Base-by-base conservation (phyloP, 2,113 vertebrate species). In the Neolamprologus variostigma region DNA sequence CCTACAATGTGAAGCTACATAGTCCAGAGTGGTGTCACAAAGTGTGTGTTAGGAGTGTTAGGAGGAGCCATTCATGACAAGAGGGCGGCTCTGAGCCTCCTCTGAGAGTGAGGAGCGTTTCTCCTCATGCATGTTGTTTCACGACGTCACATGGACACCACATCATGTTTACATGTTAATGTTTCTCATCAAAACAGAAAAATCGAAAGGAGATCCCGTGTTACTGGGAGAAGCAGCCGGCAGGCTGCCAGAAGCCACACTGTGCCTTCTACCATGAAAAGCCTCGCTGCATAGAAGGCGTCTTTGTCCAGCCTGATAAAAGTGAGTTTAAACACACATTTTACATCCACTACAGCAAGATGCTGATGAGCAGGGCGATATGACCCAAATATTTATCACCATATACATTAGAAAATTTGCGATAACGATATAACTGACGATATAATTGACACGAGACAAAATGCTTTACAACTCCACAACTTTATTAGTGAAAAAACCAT, bases 141-240 rank as follows among this genome's bases (percentile, higher is more conserved):
- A 76, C 66, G 4, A 14, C 13, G 13, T 45, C 42, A 45, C 13
- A 7, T 45, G 13, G 13, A 45, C 13, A 7, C 42, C 42, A 16
- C 16, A 4, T 17, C 7, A 47, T 47, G 45, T 47, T 47, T 16
- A 47, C 45, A 42, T 68, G 5, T 71, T 37, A 12, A 79, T 63
- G 4, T 76, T n/a, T 7, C 89, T 54, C 7, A 63, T 40, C 21
- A 35, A 83, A 88, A 94, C 93, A 99, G 98, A 99, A 99, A 92
- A 99, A 98, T 37, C 93, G 98, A 7, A 98, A 97, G 86, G 97
- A 97, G 91, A 99, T 99, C 4, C 94, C 97, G 3, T 99, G 98
- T 85, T 99, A 98, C 33, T 99, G 98, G 98, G 98, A 99, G 95
- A 99, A 97, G n/a, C 98, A 99, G 47, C 95, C 97, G 1, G 92